Percentiles rank a stretch among this genome's conserved stretches.
Conservation (phyloP, 2,113 vertebrate species). For the Otus sunia region DNA sequence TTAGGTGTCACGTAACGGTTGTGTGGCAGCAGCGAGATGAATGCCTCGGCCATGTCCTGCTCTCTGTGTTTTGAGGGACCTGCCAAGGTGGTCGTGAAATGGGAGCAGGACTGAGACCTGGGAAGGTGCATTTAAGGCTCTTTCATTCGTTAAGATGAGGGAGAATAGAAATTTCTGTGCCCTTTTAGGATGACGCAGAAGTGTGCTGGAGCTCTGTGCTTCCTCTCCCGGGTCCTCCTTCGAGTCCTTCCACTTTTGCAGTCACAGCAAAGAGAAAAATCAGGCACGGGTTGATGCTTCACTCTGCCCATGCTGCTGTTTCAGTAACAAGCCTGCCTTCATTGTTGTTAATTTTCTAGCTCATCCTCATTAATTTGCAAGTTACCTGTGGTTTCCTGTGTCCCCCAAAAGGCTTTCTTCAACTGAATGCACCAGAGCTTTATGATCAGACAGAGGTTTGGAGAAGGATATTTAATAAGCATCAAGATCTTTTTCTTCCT, state of each 20-base stretch:
- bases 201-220: background rate
- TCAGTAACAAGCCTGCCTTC: background rate
- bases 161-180: background rate
- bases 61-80: background rate
- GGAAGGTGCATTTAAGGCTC: background rate
- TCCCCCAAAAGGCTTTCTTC: background rate
- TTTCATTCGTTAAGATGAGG: background rate
- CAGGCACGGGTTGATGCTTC: background rate
- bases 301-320: background rate
- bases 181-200: background rate
- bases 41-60: background rate
- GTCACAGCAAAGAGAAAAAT: background rate
- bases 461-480: background rate
- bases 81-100: background rate
- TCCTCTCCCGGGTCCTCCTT: background rate
- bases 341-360: background rate
- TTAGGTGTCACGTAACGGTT: background rate
- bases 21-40: background rate
- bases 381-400: background rate
- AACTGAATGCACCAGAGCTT: background rate
- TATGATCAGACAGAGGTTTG: background rate
- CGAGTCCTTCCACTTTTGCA: background rate
- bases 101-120: background rate
- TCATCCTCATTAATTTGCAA: background rate
- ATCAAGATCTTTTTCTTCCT: background rate